Percentiles rank a stretch among this genome's conserved stretches.
Evolutionary conservation across 1,140 invertebrate species (phyloP).

Genomic region (Achroia grisella): DNA sequence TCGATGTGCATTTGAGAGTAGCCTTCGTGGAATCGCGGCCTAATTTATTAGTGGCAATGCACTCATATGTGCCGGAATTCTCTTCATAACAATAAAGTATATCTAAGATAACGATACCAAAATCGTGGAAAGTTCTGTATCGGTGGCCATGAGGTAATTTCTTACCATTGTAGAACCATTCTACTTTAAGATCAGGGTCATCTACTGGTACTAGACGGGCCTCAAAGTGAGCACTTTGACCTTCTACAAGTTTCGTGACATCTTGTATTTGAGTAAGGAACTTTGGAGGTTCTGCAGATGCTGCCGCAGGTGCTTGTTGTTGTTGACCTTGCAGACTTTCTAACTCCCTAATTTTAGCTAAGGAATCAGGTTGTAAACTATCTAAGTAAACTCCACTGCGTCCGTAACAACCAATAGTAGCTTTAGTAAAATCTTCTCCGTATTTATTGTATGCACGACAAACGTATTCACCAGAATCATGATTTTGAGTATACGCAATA

Average conservation of each 20-base stretch:
- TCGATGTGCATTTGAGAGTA: conserved; percentile 89
- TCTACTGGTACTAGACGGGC: conserved; percentile 91
- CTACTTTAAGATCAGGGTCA: conserved; percentile 94
- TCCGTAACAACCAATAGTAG: conserved; percentile 87
- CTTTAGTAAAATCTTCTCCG: conserved; percentile 90
- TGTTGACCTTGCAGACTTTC: conserved; percentile 81
- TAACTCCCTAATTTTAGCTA: conserved; percentile 91
- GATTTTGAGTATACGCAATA: conserved; percentile 93
- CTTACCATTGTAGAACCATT: conserved; percentile 96
- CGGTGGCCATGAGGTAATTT: conserved; percentile 94
- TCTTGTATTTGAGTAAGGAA: conserved; percentile 92
- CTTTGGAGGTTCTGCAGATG: conserved; percentile 87
- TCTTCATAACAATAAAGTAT: conserved; percentile 98
- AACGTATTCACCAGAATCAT: conserved; percentile 94
- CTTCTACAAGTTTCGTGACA: conserved; percentile 89
- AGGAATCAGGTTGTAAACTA: conserved; percentile 94
- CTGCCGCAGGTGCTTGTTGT: conserved; percentile 76
- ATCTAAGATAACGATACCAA: conserved; percentile 96
- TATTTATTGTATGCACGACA: conserved; percentile 93
- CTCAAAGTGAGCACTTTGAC: conserved; percentile 96
- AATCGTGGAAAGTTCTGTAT: conserved; percentile 97
- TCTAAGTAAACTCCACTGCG: conserved; percentile 94
- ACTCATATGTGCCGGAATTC: conserved; percentile 95
- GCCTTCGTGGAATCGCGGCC: conserved; percentile 92
- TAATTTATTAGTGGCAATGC: conserved; percentile 92